Conservation (phyloP, 2,113 vertebrate genomes). For the Indicator maculatus region DNA sequence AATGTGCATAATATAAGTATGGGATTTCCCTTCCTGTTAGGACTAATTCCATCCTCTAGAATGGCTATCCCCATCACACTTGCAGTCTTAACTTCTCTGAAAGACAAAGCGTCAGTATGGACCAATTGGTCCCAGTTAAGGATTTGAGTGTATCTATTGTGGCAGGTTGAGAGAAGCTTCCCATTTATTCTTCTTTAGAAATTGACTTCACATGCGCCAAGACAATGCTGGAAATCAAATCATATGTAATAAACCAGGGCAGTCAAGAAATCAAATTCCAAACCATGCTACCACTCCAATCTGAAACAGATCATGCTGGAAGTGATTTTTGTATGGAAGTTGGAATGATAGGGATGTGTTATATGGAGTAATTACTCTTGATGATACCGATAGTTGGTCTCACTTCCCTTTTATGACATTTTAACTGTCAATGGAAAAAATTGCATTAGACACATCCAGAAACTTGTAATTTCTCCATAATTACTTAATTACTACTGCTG, state of each 20-base stretch:
- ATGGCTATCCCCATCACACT: neutral
- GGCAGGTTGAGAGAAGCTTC: neutral
- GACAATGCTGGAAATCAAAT: neutral
- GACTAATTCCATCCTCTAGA: neutral
- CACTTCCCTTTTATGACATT: neutral
- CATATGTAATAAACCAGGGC: neutral
- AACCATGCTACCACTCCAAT: rapidly evolving
- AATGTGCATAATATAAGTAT: rapidly evolving
- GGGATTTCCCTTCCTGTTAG: neutral
- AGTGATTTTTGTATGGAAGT: neutral
- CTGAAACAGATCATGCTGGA: neutral
- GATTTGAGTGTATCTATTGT: neutral
- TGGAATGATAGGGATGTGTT: neutral
- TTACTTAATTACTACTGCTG: neutral
- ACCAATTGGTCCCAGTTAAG: neutral
- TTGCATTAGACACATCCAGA: neutral
- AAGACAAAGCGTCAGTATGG: neutral
- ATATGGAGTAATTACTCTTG: neutral
- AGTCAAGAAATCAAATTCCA: neutral
- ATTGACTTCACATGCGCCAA: neutral
- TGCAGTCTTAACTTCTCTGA: neutral
- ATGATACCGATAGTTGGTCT: neutral
- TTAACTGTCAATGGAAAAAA: neutral
- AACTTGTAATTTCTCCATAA: neutral
- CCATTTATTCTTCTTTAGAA: neutral